Conservation (phyloP, 2,113 vertebrate species). For the Bubalus kerabau region DNA sequence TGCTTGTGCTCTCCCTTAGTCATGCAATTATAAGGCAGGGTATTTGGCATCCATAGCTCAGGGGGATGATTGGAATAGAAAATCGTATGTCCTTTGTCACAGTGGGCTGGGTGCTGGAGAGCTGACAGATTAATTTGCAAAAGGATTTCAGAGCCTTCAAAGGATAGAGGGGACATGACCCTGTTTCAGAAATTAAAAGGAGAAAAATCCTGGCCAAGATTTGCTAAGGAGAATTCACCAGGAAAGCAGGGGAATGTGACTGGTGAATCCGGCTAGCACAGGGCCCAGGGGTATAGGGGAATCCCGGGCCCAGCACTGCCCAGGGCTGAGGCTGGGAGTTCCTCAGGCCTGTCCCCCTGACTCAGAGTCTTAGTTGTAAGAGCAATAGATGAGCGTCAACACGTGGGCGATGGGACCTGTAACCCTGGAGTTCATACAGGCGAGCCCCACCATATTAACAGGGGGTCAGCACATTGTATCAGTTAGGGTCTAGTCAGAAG, state of each 20-base stretch:
- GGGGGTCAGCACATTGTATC: background rate
- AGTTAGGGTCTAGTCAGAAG: background rate
- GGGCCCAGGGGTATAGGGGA: background rate
- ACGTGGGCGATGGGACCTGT: background rate
- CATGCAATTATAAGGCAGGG: background rate
- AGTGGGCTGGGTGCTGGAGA: background rate
- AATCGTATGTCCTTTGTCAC: background rate
- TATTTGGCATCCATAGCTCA: background rate
- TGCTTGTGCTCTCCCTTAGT: background rate
- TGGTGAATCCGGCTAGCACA: background rate
- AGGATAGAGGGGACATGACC: background rate
- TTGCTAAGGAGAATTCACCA: background rate
- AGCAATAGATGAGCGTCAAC: background rate
- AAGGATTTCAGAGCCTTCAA: background rate
- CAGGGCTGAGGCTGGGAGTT: background rate
- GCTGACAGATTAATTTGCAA: background rate
- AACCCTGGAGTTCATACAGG: background rate
- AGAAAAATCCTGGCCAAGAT: background rate
- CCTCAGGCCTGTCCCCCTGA: background rate
- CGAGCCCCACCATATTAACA: background rate
- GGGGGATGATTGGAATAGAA: background rate
- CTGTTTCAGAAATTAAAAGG: background rate
- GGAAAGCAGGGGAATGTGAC: background rate
- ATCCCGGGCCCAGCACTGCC: background rate
- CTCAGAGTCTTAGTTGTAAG: background rate